phyloP scores from a whole-genome alignment of 2,888 invertebrate genomes.

The Aleiodes testaceus region DNA sequence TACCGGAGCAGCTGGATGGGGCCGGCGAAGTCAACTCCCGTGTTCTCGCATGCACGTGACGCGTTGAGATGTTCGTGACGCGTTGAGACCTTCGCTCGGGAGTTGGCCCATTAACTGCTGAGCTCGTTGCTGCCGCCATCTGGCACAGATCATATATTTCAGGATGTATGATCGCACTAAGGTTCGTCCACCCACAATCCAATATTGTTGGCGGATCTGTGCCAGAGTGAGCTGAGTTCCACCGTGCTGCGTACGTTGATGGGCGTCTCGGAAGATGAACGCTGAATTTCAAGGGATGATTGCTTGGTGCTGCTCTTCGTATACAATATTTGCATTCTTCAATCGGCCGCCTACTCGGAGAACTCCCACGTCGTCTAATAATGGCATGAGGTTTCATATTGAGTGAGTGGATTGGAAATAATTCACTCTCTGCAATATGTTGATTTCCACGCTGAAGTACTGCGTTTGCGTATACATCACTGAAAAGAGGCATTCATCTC shows the following conservation, averaged over 20 bases:
- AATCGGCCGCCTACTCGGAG: conserved; percentile 37
- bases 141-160: conserved; percentile 19
- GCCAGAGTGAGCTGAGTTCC: conserved; percentile 39
- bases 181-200: conserved; percentile 35
- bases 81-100: no score
- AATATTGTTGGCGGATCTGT: background rate
- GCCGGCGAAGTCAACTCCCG: no score
- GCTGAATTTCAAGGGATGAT: conserved; percentile 9
- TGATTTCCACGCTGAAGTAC: background rate
- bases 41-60: no score
- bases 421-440: background rate
- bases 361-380: no score
- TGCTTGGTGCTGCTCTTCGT: background rate
- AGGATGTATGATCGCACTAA: conserved; percentile 26
- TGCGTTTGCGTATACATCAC: background rate
- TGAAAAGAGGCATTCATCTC: no score
- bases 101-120: no score
- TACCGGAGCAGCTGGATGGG: conserved; percentile 18
- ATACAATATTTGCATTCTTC: background rate
- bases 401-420: no score
- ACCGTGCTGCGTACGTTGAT: conserved; percentile 26
- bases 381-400: no score
- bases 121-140: background rate
- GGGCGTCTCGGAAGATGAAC: conserved; percentile 2
- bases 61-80: no score